Percentiles rank a stretch among this genome's conserved stretches.
Conservation (phyloP, 1,140 invertebrate species). For the Orchesella cincta region DNA sequence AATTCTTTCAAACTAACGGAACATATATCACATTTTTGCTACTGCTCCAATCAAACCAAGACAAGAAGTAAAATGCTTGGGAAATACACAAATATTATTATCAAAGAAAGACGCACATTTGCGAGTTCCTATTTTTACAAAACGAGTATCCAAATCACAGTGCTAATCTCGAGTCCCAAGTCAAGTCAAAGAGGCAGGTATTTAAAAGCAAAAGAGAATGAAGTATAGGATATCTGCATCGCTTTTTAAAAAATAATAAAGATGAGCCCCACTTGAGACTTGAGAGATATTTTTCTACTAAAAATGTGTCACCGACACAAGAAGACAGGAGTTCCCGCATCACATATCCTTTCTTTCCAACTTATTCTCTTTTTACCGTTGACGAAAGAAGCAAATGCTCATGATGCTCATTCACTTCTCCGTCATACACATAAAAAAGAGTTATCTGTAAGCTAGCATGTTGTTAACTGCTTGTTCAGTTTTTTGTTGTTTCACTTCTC, state of each 20-base stretch:
- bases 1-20: not conserved
- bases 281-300: too few species aligned
- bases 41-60: not conserved
- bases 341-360: not conserved
- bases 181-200: not conserved
- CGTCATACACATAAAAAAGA: too few species aligned
- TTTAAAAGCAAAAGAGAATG: not conserved
- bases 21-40: not conserved
- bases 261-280: too few species aligned
- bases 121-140: not conserved
- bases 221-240: too few species aligned
- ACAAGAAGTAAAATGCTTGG: too few species aligned
- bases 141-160: not conserved
- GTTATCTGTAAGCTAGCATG: too few species aligned
- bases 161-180: too few species aligned
- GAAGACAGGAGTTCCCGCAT: not conserved
- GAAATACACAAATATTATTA: slow-evolving; percentile 1
- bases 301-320: slow-evolving; percentile 19
- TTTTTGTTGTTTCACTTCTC: too few species aligned
- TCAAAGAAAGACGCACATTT: not conserved
- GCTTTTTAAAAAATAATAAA: too few species aligned
- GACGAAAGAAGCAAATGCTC: slow-evolving; percentile 12
- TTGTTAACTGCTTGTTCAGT: too few species aligned
- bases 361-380: not conserved
- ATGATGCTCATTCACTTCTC: too few species aligned